Evolutionary conservation across 1,140 invertebrate species (phyloP).

Genomic region (Mizuhopecten yessoensis): DNA sequence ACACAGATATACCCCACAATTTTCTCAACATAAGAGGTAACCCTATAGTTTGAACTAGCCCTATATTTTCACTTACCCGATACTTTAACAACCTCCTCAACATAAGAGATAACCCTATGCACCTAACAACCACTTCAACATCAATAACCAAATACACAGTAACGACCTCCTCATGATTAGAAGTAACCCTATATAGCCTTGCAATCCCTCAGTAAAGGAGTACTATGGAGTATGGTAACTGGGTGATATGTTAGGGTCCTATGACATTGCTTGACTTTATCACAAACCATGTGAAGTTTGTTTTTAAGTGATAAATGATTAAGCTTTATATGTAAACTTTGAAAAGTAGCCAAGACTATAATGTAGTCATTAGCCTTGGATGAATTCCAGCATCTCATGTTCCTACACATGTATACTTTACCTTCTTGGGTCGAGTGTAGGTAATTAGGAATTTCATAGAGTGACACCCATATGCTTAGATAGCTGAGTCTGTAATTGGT

Average conservation of each 20-base stretch:
- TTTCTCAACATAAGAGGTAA: neutral
- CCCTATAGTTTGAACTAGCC: neutral
- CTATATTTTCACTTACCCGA: neutral
- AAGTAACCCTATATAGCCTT: too few relatives aligned
- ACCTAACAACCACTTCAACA: neutral
- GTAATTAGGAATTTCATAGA: too few relatives aligned
- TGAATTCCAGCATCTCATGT: neutral
- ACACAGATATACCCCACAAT: neutral
- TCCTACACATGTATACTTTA: neutral
- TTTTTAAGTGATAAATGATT: neutral
- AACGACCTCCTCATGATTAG: too few relatives aligned
- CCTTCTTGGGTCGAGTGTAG: neutral
- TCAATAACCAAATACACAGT: too few relatives aligned
- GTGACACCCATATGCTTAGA: too few relatives aligned
- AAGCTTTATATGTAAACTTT: neutral
- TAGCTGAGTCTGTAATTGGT: too few relatives aligned
- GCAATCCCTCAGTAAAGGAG: too few relatives aligned
- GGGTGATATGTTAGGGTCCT: too few relatives aligned
- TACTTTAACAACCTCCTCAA: neutral
- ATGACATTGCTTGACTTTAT: too few relatives aligned
- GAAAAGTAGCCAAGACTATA: neutral
- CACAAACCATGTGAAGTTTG: too few relatives aligned
- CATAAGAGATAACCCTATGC: neutral
- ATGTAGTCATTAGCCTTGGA: neutral
- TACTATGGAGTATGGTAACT: too few relatives aligned